A percentile compares a stretch with the other conserved stretches of the same genome.
These are phyloP conservation scores for Meleagris gallopavo DNA, from an alignment of 2,113 vertebrate genomes.

Conservation along the genomic window DNA sequence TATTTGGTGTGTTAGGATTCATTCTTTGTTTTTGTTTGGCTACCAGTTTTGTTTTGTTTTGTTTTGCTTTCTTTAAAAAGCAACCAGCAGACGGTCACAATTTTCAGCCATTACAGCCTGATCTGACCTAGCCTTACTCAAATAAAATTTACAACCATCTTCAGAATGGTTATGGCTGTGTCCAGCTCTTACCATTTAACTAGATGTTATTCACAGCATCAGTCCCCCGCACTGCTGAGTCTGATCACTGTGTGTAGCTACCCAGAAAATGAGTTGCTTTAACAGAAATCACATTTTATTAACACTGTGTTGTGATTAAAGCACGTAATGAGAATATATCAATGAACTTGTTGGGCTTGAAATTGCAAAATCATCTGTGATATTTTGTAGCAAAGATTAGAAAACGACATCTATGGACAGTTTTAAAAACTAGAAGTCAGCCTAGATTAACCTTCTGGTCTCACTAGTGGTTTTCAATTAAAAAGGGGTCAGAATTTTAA, in stretches of 20 bases:
- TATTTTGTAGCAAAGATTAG: background rate
- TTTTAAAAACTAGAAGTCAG: background rate
- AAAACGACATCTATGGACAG: background rate
- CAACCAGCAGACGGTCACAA: background rate
- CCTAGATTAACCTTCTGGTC: background rate
- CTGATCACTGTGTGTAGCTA: background rate
- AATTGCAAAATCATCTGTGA: background rate
- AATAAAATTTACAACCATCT: background rate
- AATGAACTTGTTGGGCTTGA: background rate
- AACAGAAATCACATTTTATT: background rate
- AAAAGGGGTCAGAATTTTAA: background rate
- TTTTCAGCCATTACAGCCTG: background rate
- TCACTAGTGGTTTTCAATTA: background rate
- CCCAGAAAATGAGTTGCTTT: background rate
- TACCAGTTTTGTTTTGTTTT: background rate
- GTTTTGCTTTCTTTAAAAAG: background rate
- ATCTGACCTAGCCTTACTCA: background rate
- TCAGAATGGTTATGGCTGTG: background rate
- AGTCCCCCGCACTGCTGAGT: background rate
- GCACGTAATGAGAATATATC: background rate
- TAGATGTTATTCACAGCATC: background rate
- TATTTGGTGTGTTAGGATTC: background rate
- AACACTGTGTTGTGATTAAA: background rate
- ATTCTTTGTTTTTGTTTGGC: too few species aligned
- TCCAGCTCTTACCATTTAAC: background rate